phyloP scores from a whole-genome alignment of 92 coral and sea anemone species.

The Umimayanthus chanpuru region DNA sequence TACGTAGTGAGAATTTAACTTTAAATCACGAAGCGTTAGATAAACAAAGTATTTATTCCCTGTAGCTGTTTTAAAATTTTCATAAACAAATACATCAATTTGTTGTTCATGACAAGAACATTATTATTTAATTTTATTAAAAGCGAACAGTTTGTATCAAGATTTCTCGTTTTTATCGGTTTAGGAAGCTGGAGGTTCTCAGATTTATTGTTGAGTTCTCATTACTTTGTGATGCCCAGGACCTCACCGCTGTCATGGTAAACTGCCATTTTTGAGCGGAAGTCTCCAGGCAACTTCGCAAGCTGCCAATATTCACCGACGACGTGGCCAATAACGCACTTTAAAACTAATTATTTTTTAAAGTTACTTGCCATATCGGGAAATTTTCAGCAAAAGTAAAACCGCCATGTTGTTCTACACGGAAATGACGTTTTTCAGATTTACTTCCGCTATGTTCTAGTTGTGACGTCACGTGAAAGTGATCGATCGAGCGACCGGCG shows the following conservation, averaged over 20 bases:
- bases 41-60: not conserved
- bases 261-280: not conserved
- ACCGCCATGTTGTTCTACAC: not conserved
- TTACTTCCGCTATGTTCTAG: not conserved
- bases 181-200: not conserved
- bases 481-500: slow-evolving; percentile 22
- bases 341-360: not conserved
- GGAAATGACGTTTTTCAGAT: slow-evolving; percentile 38
- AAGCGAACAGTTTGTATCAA: not conserved
- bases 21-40: slow-evolving; percentile 40
- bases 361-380: slow-evolving; percentile 1
- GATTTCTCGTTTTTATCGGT: not conserved
- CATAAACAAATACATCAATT: no score
- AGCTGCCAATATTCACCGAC: slow-evolving; percentile 1
- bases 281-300: slow-evolving; percentile 33
- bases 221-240: slow-evolving; percentile 23
- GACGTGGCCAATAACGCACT: slow-evolving; percentile 16
- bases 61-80: not conserved
- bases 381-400: not conserved
- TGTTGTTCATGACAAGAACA: no score
- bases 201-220: not conserved
- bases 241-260: slow-evolving; percentile 18
- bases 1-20: slow-evolving; percentile 52
- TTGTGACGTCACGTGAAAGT: slow-evolving; percentile 36
- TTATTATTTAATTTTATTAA: not conserved